phyloP scores from a whole-genome alignment of 1,140 invertebrate genomes.

The Polypedilum vanderplanki region DNA sequence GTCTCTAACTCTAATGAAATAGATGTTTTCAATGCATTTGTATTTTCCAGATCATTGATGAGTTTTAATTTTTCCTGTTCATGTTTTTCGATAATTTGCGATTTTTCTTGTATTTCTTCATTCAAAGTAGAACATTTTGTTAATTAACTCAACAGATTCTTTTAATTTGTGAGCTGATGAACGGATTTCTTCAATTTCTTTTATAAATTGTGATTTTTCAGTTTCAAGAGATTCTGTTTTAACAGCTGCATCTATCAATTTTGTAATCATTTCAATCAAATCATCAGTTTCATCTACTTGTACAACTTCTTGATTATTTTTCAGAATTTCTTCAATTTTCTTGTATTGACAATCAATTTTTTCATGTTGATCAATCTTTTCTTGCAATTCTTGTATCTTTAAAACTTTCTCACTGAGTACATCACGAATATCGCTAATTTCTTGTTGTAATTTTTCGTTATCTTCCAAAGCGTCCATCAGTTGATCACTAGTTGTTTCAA shows the following conservation, averaged over 20 bases:
- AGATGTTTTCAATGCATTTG: constrained; percentile 26
- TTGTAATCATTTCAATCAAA: neutral
- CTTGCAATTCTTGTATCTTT: constrained; percentile 31
- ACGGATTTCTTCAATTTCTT: neutral
- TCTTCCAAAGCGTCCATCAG: too few relatives aligned
- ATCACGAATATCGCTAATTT: neutral
- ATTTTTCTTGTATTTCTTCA: too few relatives aligned
- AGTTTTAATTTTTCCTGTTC: too few relatives aligned
- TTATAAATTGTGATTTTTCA: neutral
- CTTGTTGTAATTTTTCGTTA: too few relatives aligned
- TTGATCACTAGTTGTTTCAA: too few relatives aligned
- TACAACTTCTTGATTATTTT: neutral
- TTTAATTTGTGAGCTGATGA: neutral
- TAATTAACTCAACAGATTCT: neutral
- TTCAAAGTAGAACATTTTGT: too few relatives aligned
- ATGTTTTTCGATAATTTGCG: too few relatives aligned
- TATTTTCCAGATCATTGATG: constrained; percentile 25
- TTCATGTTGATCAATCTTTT: constrained; percentile 27
- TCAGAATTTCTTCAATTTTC: neutral
- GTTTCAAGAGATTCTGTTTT: neutral
- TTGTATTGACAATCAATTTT: neutral
- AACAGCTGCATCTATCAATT: neutral
- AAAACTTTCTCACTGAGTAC: constrained; percentile 32
- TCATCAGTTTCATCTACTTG: neutral
- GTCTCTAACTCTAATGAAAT: neutral